phyloP scores from a whole-genome alignment of 2,113 vertebrate species.

The Caranx melampygus region DNA sequence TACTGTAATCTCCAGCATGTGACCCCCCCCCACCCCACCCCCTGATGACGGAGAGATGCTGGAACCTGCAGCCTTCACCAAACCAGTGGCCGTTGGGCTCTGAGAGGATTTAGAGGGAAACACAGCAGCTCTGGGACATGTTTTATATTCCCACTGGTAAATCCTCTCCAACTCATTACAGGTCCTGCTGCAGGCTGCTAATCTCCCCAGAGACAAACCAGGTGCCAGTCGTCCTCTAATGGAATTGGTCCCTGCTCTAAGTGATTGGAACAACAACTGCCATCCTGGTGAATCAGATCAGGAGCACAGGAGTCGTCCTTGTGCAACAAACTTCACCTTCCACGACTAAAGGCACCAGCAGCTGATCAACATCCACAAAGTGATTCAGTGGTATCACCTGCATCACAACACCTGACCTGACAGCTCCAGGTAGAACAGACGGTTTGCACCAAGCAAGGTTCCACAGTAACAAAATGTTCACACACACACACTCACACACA shows the following conservation, averaged over 20 bases:
- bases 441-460: no score
- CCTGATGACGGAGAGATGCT: constrained; percentile 53
- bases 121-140: constrained; percentile 67
- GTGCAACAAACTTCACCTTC: constrained; percentile 1
- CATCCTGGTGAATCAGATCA: constrained; percentile 61
- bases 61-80: constrained; percentile 65
- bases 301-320: constrained; percentile 29
- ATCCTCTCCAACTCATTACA: constrained; percentile 77
- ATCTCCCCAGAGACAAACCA: constrained; percentile 68
- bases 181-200: constrained; percentile 72
- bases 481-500: no score
- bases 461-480: no score
- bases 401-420: no score
- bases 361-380: no score
- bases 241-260: constrained; percentile 68
- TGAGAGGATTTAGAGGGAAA: constrained; percentile 76
- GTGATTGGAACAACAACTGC: constrained; percentile 69
- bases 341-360: background rate
- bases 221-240: constrained; percentile 72
- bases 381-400: no score
- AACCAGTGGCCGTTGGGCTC: constrained; percentile 54
- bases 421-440: no score
- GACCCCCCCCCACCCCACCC: constrained; percentile 54
- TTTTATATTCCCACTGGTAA: constrained; percentile 74
- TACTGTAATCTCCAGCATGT: constrained; percentile 80